phyloP scores from a whole-genome alignment of 2,888 invertebrate genomes.

The Xestia ashworthii region DNA sequence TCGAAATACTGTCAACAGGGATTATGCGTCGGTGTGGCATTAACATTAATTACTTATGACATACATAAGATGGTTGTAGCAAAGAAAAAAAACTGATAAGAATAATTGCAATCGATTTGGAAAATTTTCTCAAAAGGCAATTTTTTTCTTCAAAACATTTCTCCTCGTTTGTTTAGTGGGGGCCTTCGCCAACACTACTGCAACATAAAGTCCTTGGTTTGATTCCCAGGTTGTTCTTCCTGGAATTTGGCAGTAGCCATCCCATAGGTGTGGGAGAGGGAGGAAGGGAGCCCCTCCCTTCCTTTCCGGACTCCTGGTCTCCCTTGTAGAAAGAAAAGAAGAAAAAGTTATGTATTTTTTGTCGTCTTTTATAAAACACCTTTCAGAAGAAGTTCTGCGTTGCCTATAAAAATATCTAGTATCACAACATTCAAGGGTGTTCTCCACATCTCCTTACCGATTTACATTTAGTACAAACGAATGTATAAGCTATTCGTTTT shows the following conservation, averaged over 20 bases:
- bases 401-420: slow-evolving; percentile 2
- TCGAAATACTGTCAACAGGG: slow-evolving; percentile 46
- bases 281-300: no score
- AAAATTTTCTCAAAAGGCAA: neutral
- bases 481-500: slow-evolving; percentile 47
- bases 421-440: slow-evolving; percentile 3
- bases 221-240: neutral
- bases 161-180: neutral
- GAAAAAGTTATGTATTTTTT: no score
- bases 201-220: neutral
- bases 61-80: neutral
- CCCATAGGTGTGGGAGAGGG: no score
- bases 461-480: slow-evolving; percentile 47
- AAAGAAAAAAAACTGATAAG: neutral
- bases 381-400: neutral
- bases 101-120: neutral
- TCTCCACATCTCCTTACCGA: slow-evolving; percentile 38
- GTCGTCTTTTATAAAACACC: neutral
- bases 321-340: no score
- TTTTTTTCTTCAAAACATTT: neutral
- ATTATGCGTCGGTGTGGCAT: slow-evolving; percentile 20
- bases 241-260: neutral
- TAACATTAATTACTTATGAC: slow-evolving; percentile 18
- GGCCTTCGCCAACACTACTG: neutral
- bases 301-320: neutral